Percentiles rank a stretch among this genome's conserved stretches.
These are phyloP conservation scores for Myotis planiceps DNA, from an alignment of 2,797 vertebrate genomes.

Conservation along the genomic window DNA sequence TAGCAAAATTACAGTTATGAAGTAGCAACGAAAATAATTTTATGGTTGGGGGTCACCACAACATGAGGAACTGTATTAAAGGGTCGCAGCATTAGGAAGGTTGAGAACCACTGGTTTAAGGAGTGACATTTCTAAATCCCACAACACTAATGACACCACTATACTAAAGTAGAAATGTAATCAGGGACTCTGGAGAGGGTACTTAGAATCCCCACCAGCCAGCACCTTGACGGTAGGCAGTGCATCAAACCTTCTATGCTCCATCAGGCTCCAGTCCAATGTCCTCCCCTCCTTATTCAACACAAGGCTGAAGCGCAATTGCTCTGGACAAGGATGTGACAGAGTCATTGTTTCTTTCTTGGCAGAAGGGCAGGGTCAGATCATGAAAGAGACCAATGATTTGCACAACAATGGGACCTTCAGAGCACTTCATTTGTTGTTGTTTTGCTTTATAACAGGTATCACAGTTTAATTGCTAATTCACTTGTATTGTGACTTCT, in stretches of 20 bases:
- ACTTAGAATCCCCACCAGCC: neutral
- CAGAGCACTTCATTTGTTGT: neutral
- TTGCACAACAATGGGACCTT: too few species aligned
- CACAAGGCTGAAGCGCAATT: accelerated
- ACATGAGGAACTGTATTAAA: too few species aligned
- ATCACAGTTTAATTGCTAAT: neutral
- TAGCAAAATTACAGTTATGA: too few species aligned
- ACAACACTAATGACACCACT: neutral
- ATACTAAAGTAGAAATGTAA: neutral
- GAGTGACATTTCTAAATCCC: neutral
- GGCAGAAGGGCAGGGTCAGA: neutral
- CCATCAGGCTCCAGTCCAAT: neutral
- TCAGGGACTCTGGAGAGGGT: neutral
- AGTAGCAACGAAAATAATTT: too few species aligned
- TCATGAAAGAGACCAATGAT: neutral
- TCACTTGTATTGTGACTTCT: neutral
- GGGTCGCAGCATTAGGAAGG: too few species aligned
- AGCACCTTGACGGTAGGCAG: accelerated
- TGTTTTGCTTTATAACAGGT: neutral
- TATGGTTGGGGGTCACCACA: too few species aligned
- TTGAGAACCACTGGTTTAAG: neutral
- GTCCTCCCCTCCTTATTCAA: neutral
- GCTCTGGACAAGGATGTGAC: neutral
- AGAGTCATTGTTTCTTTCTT: neutral
- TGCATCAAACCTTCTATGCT: neutral